These are phyloP conservation scores for Eulimnadia texana DNA, from an alignment of 1,140 invertebrate genomes.

Conservation along the genomic window DNA sequence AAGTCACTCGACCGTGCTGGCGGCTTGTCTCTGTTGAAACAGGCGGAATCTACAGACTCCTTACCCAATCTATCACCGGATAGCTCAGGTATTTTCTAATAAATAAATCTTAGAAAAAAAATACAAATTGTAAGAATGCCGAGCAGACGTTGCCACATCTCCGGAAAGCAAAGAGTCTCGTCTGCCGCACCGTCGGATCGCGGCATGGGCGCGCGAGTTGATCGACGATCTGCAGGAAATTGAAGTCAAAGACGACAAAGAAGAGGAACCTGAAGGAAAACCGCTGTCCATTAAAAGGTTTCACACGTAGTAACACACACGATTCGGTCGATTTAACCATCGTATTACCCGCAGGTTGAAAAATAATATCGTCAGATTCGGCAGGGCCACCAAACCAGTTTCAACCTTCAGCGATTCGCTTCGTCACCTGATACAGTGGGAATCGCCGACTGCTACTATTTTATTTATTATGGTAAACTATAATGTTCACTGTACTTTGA, in stretches of 20 bases:
- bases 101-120: not conserved
- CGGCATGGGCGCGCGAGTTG: conserved; percentile 15
- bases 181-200: conserved; percentile 11
- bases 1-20: conserved; percentile 10
- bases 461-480: conserved; percentile 17
- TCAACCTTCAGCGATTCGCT: conserved; percentile 1
- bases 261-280: conserved; percentile 10
- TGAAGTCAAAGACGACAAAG: conserved; percentile 10
- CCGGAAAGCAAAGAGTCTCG: not conserved
- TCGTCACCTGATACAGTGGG: conserved; percentile 14
- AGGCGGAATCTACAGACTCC: not conserved
- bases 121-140: not conserved
- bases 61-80: not conserved
- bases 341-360: conserved; percentile 10
- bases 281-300: conserved; percentile 12
- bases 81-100: not conserved
- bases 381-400: conserved; percentile 1
- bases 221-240: conserved; percentile 14
- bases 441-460: conserved; percentile 20
- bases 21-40: not conserved
- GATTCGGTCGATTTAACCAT: too few species aligned
- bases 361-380: conserved; percentile 14
- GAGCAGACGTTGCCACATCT: not conserved
- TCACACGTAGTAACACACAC: not conserved
- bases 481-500: not conserved